Percentiles rank a stretch among this genome's conserved stretches.
Conservation (phyloP, 2,113 vertebrate genomes). For the Solenodon paradoxus region DNA sequence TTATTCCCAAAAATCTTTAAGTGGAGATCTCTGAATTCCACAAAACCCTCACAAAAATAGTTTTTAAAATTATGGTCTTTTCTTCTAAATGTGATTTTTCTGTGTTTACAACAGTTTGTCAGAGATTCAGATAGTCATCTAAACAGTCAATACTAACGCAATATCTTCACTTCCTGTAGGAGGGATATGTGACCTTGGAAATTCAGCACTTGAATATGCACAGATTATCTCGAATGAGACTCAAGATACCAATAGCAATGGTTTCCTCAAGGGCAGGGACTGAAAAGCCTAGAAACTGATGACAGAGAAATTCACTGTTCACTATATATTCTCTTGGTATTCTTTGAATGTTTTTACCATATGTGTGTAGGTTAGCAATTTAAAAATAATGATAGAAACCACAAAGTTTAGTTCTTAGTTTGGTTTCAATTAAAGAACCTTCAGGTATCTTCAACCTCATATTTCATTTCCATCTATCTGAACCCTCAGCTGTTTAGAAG, state of each 20-base stretch:
- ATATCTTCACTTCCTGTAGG: neutral
- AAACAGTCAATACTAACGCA: neutral
- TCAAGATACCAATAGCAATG: neutral
- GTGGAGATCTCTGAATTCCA: neutral
- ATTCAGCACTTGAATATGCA: neutral
- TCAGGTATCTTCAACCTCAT: neutral
- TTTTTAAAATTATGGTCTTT: slow-evolving; percentile 29
- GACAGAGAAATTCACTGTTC: neutral
- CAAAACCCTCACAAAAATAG: neutral
- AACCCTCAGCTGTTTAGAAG: neutral
- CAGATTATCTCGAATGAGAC: neutral
- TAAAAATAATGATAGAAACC: neutral
- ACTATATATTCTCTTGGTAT: neutral
- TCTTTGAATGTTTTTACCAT: neutral
- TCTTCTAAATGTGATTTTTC: neutral
- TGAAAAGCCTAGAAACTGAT: neutral
- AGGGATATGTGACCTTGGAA: too few relatives aligned
- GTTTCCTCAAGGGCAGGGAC: neutral
- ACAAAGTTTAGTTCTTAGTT: neutral
- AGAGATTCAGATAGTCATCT: neutral
- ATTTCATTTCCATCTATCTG: neutral
- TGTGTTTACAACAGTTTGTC: neutral
- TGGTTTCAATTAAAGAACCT: neutral
- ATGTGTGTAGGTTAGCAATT: neutral
- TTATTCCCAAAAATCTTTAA: neutral